Conservation (phyloP, 2,888 invertebrate species). For the Agrilus cyanescens region DNA sequence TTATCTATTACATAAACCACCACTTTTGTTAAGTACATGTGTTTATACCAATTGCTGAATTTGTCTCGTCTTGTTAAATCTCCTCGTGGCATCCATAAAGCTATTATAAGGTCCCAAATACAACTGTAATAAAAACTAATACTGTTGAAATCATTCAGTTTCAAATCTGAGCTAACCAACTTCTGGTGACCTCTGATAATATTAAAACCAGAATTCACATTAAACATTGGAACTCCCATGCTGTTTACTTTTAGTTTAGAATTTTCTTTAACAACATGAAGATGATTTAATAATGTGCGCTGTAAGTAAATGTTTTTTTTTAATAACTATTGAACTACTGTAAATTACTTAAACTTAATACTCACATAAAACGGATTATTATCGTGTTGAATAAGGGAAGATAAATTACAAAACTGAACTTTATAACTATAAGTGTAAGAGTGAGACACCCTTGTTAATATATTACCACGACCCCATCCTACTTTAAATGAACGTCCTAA, state of each 20-base stretch:
- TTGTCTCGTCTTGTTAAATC: slow-evolving; percentile 34
- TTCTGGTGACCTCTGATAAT: slow-evolving; percentile 9
- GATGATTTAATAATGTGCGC: slow-evolving; percentile 5
- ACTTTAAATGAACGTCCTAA: slow-evolving; percentile 56
- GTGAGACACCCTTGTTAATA: too few species aligned
- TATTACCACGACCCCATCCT: slow-evolving; percentile 55
- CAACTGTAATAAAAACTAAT: slow-evolving; percentile 39
- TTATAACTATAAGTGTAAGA: too few species aligned
- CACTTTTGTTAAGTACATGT: not conserved
- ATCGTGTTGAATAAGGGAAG: too few species aligned
- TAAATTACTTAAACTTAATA: too few species aligned
- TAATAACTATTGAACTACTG: too few species aligned
- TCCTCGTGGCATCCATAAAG: slow-evolving; percentile 66
- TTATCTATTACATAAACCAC: not conserved
- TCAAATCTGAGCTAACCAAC: slow-evolving; percentile 10
- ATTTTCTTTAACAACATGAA: slow-evolving; percentile 11
- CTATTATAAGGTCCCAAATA: slow-evolving; percentile 65
- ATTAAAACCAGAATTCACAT: slow-evolving; percentile 13
- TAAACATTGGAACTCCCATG: slow-evolving; percentile 23
- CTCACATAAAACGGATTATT: too few species aligned
- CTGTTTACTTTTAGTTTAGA: slow-evolving; percentile 6
- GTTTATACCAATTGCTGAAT: slow-evolving; percentile 15
- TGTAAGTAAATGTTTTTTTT: too few species aligned
- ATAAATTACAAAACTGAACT: too few species aligned
- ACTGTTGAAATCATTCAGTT: slow-evolving; percentile 10